Evolutionary conservation across 2,888 invertebrate species (phyloP).

Genomic region (Drosophila peninsularis): DNA sequence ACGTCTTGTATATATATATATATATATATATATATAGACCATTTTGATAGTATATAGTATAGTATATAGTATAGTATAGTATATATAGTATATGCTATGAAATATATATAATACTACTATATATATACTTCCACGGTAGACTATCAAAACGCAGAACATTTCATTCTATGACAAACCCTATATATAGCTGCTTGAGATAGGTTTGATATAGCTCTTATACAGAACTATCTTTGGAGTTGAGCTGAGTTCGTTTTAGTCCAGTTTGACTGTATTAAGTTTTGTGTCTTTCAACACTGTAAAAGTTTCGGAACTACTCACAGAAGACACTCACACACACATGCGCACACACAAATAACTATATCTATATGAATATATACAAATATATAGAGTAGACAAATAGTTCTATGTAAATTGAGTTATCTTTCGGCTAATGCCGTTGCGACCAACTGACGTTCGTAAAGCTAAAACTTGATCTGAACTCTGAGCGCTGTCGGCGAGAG

Average conservation of each 20-base stretch:
- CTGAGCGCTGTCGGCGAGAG: constrained; percentile 14
- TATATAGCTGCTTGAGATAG: not conserved
- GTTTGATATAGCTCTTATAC: not conserved
- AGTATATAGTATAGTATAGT: too few relatives aligned
- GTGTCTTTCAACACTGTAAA: constrained; percentile 27
- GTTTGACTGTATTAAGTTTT: constrained; percentile 24
- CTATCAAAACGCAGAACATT: too few relatives aligned
- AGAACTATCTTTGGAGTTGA: not conserved
- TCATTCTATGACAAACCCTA: too few relatives aligned
- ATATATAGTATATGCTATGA: too few relatives aligned
- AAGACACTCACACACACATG: constrained; percentile 1
- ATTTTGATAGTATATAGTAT: too few relatives aligned
- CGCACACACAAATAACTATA: constrained; percentile 23
- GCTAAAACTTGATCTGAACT: constrained; percentile 72
- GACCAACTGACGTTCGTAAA: constrained; percentile 64
- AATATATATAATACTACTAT: too few relatives aligned
- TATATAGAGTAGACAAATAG: constrained; percentile 1
- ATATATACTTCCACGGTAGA: too few relatives aligned
- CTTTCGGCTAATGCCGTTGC: constrained; percentile 63
- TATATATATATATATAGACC: too few relatives aligned
- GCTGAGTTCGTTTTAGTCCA: constrained; percentile 3
- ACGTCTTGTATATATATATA: not conserved
- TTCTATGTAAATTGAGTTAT: constrained; percentile 10
- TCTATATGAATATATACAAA: not conserved
- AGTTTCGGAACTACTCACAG: constrained; percentile 1